These are phyloP conservation scores for Cephalotes varians DNA, from an alignment of 2,888 invertebrate species.

Conservation along the genomic window DNA sequence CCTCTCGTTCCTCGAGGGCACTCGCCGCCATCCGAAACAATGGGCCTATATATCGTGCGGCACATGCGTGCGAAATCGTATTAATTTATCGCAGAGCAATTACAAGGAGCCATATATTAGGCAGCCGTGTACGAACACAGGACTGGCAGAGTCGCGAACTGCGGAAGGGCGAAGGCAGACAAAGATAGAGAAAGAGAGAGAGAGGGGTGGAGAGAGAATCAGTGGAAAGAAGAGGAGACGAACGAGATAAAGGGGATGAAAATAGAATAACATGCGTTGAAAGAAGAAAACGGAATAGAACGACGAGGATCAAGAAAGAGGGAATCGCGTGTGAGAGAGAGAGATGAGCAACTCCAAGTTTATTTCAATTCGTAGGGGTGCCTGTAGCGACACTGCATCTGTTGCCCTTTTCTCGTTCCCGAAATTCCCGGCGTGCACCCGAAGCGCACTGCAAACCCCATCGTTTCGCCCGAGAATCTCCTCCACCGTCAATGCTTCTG, in stretches of 20 bases:
- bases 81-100: slow-evolving; percentile 84
- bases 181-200: neutral
- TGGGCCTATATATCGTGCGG: slow-evolving; percentile 80
- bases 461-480: neutral
- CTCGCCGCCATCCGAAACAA: slow-evolving; percentile 75
- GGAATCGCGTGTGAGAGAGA: slow-evolving; percentile 8
- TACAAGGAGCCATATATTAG: slow-evolving; percentile 84
- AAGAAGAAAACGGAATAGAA: slow-evolving; percentile 21
- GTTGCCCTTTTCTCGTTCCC: slow-evolving; percentile 3
- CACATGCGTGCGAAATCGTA: slow-evolving; percentile 82
- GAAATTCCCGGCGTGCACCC: neutral
- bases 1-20: slow-evolving; percentile 58
- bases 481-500: neutral
- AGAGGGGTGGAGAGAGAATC: slow-evolving; percentile 15
- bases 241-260: slow-evolving; percentile 12
- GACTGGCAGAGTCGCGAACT: slow-evolving; percentile 62
- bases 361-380: slow-evolving; percentile 72
- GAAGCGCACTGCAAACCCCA: neutral
- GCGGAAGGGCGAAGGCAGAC: slow-evolving; percentile 46
- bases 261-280: neutral
- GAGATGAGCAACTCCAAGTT: slow-evolving; percentile 58
- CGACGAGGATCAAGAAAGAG: neutral
- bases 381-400: slow-evolving; percentile 70
- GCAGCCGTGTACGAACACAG: slow-evolving; percentile 68
- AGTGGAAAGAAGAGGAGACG: neutral